Base-by-base conservation (phyloP, 2,797 vertebrate genomes). In the Rhinophrynus dorsalis region DNA sequence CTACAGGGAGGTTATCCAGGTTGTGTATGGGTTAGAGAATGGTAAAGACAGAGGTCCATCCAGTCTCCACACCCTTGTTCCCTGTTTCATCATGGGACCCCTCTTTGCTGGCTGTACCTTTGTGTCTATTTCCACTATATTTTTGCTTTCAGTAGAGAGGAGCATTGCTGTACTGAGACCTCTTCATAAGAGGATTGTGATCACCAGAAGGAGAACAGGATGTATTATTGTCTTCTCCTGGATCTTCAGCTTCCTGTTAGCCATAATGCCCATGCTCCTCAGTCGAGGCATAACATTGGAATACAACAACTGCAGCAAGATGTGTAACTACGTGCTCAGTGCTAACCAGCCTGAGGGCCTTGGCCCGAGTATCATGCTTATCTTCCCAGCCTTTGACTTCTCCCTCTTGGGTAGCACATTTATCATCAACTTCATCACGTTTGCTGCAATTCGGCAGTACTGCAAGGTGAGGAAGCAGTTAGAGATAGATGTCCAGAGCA, bases 61-160 rank as follows among this genome's bases (percentile, higher is more conserved):
- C 0, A 17, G 0, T 5, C 9, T 33, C 1, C 11, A 11, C n/a
- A 38, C 47, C 1, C 88, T 86, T 84, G 86, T 90, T 62, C 91
- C 91, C 55, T 94, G 93, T 82, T 85, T 90, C 81, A 67, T 93
- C 70, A 91, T 90, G 10, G 92, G 91, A 20, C 90, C 88, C 0
- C 82, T 94, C 59, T 94, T 93, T 6, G 91, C 91, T 0, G 88
- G 90, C 13, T 94, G 91, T 77, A 93, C 92, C 3, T 93, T 93
- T 17, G 91, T 93, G 40, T 93, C 92, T 37, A 93, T 94, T 73
- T 93, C 83, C 77, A 94, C 91, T 68, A 93, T 94, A 40, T 94
- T 93, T 77, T 82, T 94, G 71, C 88, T 94, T 86, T 91, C 91
- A 0, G 58, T 93, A 52, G 92, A 94, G 79, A 86, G 91, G 37